Base-by-base conservation (phyloP, 1,140 invertebrate species). In the Drosophila sucinea region DNA sequence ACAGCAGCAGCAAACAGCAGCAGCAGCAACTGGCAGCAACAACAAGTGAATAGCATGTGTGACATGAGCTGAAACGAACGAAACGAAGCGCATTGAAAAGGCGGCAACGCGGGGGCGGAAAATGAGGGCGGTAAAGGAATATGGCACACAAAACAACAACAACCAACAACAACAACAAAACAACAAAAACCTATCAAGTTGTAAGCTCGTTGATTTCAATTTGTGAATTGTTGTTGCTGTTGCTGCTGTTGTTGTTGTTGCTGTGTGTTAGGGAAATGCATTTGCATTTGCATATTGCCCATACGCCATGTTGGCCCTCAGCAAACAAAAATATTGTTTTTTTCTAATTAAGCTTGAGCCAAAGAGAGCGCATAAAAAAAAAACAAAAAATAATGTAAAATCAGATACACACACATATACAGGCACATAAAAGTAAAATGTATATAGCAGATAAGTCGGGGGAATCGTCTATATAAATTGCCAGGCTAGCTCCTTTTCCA, bases 181-280 rank as follows among this genome's bases (percentile, higher is more conserved):
- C 8, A 38, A 10, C 35, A 38, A 83, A 87, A 89, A 89, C 79
- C 76, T 79, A 87, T 79, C 83, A 82, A 86, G 79, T 73, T 89
- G 80, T 83, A 84, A 80, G 84, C 84, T 87, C 84, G 77, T 87
- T 87, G 84, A 89, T 87, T 87, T 87, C 80, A 86, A 89, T 87
- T 87, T 89, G 84, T 83, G 84, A 81, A 85, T 85, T 58, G 73
- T 76, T 77, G 32, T 70, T 77, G 29, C 35, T 67, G 38, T 40
- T 44, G 57, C 27, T 74, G 30, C 23, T 38, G 57, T 30, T 62
- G 40, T 25, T 54, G 47, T 7, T 75, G 23, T 29, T 66, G 63
- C 23, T 41, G 56, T 65, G 64, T 58, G 17, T 32, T 32, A 23
- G 71, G 64, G 51, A 77, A 80, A 87, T 87, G 77, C 83, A 87